These are phyloP conservation scores for Arothron firmamentum DNA, from an alignment of 2,113 vertebrate genomes.

Conservation along the genomic window DNA sequence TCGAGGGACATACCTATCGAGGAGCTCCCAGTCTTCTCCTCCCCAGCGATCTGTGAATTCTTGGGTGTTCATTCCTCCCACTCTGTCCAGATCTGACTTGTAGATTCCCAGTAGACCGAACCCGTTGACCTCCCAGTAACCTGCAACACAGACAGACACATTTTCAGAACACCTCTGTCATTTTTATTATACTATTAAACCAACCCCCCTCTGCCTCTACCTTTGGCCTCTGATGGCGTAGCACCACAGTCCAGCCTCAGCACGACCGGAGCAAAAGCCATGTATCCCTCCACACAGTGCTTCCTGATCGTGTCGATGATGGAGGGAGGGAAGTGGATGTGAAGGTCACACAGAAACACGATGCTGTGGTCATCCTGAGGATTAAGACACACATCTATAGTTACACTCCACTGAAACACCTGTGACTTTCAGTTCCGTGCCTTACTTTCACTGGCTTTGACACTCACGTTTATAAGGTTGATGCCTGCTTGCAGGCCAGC, in stretches of 20 bases:
- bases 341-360: constrained; percentile 94
- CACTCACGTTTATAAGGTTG: constrained; percentile 80
- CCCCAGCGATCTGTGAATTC: constrained; percentile 92
- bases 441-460: background rate
- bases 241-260: constrained; percentile 88
- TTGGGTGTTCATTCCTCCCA: constrained; percentile 93
- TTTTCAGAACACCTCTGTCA: background rate
- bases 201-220: constrained; percentile 60
- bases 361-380: constrained; percentile 90
- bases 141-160: constrained; percentile 63
- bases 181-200: background rate
- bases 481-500: constrained; percentile 92
- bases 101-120: constrained; percentile 95
- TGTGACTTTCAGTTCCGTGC: background rate
- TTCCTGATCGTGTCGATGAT: constrained; percentile 87
- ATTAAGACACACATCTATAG: background rate
- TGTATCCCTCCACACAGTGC: constrained; percentile 89
- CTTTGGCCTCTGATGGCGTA: constrained; percentile 80
- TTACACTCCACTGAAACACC: background rate
- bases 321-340: constrained; percentile 86
- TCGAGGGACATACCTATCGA: constrained; percentile 82
- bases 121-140: constrained; percentile 95
- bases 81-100: constrained; percentile 88
- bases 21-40: constrained; percentile 96
- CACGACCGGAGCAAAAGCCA: constrained; percentile 91